Percentiles rank a stretch among this genome's conserved stretches.
phyloP scores from a whole-genome alignment of 2,113 vertebrate genomes.

The Crotalus tigris region DNA sequence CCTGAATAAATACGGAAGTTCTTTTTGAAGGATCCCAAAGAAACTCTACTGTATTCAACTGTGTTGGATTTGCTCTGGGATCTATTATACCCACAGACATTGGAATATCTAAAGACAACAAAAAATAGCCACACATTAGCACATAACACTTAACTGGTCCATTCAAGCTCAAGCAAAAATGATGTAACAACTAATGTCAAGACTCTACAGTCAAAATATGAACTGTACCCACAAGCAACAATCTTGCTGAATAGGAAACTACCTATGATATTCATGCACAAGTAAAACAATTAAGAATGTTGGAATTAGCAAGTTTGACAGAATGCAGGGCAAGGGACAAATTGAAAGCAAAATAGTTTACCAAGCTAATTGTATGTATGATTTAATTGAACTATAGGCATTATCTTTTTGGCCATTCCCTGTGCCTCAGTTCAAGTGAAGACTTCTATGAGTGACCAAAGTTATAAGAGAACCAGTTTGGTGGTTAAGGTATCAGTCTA shows the following conservation, averaged over 20 bases:
- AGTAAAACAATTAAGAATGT: not conserved
- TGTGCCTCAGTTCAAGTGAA: not conserved
- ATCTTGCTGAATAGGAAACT: not conserved
- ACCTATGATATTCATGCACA: not conserved
- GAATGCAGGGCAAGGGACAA: not conserved
- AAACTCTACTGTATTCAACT: constrained; percentile 97
- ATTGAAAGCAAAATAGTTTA: not conserved
- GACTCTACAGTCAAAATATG: not conserved
- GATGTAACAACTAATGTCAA: not conserved
- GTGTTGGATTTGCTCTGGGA: constrained; percentile 93
- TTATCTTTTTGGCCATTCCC: not conserved
- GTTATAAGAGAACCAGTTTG: not conserved
- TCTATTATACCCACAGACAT: constrained; percentile 98
- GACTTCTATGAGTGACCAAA: not conserved
- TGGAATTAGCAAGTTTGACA: not conserved
- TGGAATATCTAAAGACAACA: constrained; percentile 82
- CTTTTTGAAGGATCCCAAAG: constrained; percentile 95
- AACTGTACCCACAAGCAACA: not conserved
- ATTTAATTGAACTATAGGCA: not conserved
- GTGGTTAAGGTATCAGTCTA: not conserved
- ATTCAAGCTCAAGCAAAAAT: not conserved
- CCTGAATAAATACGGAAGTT: constrained; percentile 98
- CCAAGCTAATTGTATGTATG: not conserved
- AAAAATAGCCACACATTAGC: not conserved
- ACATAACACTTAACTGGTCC: not conserved